Base-by-base conservation (phyloP, 2,888 invertebrate genomes). In the Zele albiditarsus region DNA sequence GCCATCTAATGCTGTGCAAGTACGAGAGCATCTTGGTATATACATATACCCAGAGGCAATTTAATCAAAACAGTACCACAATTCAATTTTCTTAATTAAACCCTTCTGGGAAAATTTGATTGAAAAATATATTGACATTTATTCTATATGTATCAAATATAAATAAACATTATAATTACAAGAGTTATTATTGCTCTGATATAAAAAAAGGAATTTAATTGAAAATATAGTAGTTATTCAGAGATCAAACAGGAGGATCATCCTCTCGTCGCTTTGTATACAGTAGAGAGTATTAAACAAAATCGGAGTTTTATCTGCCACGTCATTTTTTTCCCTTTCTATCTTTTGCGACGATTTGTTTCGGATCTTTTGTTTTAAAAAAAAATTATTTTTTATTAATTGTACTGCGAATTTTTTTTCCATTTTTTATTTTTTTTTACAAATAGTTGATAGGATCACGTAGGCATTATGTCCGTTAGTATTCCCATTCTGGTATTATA, bases 391-490 rank as follows among this genome's bases (percentile, higher is more conserved):
- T 23, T 60, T n/a, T n/a, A n/a, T 33, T 23, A 12, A 31, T 28
- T 49, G 65, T 57, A 3, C 38, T 53, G 42, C 38, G 25, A 12
- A 38, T 33, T 66, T 57, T 20, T 14, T 25, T 16, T 42, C n/a
- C 12, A 6, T 14, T 46, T 46, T 14, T 46, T 33, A 14, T 25
- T 10, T 20, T 49, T 16, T 57, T 71, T 49, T 42, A 65, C 49
- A 65, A 65, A 38, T 57, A 66, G 33, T 57, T 57, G 53, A 72
- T 65, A 31, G 58, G 33, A 72, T 72, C 66, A 72, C 42, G 58
- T 72, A 57, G 42, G 57, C 66, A 66, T 72, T 66, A 72, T 65
- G 57, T 23, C 57, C 66, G 33, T 66, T 58, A 72, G 66, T 66
- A 66, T 72, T 72, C 42, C 28, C 53, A 72, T 72, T 38, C 57